Conservation (phyloP, 2,797 vertebrate genomes). For the Rhabdophis nuchalis region DNA sequence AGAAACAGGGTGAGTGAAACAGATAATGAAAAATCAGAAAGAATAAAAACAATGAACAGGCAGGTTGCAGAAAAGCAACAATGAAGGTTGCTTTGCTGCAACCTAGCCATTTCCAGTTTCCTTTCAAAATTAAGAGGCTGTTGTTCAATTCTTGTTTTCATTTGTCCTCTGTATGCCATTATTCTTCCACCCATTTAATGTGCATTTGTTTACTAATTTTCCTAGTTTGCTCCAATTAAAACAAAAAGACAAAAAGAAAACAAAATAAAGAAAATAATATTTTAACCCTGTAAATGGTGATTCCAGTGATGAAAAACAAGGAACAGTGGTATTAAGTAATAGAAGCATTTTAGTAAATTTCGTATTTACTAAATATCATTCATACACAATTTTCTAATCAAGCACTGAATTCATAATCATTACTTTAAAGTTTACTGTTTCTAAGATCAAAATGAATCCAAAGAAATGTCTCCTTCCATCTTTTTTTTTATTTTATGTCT, state of each 20-base stretch:
- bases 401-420: neutral
- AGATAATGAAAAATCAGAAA: conserved; percentile 43
- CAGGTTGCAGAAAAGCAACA: neutral
- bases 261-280: neutral
- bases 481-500: neutral
- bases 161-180: neutral
- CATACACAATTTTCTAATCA: neutral
- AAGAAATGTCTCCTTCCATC: neutral
- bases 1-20: conserved; percentile 32
- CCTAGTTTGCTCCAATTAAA: neutral
- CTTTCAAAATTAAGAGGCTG: conserved; percentile 51
- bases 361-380: neutral
- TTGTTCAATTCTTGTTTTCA: neutral
- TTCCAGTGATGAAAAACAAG: neutral
- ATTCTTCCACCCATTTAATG: neutral
- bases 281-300: neutral
- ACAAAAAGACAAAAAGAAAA: neutral
- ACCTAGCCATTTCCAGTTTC: conserved; percentile 40
- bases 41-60: conserved; percentile 37
- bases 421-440: neutral
- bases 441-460: neutral
- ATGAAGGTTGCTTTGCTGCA: neutral
- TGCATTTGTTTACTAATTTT: neutral
- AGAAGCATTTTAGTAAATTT: neutral
- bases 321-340: neutral